Conservation (phyloP, 2,797 vertebrate species). For the Cynopterus sphinx region DNA sequence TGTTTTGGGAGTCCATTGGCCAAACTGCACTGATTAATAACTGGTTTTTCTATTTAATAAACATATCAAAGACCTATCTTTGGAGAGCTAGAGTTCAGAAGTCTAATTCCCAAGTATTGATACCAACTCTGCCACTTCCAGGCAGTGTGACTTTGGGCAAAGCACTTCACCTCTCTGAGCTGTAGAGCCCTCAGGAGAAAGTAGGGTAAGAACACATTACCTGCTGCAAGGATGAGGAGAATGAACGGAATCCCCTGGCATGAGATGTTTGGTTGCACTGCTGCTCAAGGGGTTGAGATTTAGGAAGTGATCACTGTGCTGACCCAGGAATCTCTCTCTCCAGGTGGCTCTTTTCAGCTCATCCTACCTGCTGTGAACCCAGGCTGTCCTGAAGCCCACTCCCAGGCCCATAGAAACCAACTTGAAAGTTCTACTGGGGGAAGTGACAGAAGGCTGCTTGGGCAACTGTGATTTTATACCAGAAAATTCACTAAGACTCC, state of each 20-base stretch:
- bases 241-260: not conserved
- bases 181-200: not conserved
- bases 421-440: not conserved
- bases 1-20: not conserved
- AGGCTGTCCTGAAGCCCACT: not conserved
- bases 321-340: not conserved
- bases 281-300: not conserved
- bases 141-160: not conserved
- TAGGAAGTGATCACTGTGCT: not conserved
- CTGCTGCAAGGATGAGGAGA: not conserved
- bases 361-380: not conserved
- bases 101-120: not conserved
- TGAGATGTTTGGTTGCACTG: not conserved
- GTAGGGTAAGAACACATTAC: not conserved
- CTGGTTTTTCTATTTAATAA: not conserved
- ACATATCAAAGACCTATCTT: not conserved
- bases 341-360: not conserved
- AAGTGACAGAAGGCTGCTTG: not conserved
- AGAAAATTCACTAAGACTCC: not conserved
- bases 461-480: not conserved
- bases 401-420: constrained; percentile 40
- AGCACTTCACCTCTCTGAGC: not conserved
- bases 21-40: not conserved
- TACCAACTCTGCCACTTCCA: not conserved
- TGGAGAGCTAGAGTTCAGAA: not conserved